Conservation (phyloP, 2,888 invertebrate genomes). For the Drosophila mimetica region DNA sequence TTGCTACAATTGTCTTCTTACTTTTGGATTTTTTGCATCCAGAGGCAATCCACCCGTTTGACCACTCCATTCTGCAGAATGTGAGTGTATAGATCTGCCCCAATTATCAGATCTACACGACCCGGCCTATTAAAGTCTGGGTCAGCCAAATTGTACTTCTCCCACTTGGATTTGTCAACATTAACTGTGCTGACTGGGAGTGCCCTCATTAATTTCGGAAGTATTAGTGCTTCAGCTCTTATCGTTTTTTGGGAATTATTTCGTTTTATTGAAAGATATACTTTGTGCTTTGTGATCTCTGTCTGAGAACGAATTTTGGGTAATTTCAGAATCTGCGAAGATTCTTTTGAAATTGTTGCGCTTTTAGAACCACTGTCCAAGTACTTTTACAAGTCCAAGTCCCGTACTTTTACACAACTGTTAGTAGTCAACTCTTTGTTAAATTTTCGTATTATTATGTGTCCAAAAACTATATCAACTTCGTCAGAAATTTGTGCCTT, state of each 20-base stretch:
- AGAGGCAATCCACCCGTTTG: no score
- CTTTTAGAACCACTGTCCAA: background rate
- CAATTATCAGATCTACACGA: no score
- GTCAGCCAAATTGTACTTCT: background rate
- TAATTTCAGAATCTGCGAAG: background rate
- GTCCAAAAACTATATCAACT: no score
- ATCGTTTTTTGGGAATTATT: background rate
- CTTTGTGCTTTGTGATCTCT: background rate
- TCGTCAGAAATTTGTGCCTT: no score
- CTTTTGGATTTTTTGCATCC: no score
- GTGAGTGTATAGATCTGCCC: no score
- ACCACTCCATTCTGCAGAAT: no score
- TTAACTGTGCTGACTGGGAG: background rate
- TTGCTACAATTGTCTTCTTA: no score
- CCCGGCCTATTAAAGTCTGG: background rate
- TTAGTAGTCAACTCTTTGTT: no score
- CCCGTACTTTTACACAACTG: no score
- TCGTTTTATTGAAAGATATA: background rate
- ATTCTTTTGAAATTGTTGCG: background rate
- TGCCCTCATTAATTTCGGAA: background rate
- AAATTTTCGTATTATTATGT: no score
- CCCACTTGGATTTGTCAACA: background rate
- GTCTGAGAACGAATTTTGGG: background rate
- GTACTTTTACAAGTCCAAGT: background rate
- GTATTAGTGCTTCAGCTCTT: constrained; percentile 1